These are phyloP conservation scores for Trachops cirrhosus DNA, from an alignment of 2,797 vertebrate genomes.

Conservation along the genomic window DNA sequence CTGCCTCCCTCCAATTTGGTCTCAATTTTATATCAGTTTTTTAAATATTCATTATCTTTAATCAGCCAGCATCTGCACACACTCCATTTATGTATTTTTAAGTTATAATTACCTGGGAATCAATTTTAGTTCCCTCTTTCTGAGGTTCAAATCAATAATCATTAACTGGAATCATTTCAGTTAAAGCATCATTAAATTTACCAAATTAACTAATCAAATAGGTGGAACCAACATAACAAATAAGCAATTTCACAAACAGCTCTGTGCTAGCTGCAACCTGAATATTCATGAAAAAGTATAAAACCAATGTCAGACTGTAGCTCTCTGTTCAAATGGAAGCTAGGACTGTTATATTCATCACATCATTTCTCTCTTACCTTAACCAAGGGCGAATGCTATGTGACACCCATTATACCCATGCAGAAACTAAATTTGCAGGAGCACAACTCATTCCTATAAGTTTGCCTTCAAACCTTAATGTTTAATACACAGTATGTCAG, in stretches of 20 bases:
- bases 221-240: slow-evolving; percentile 69
- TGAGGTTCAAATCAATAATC: slow-evolving; percentile 67
- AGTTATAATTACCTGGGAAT: slow-evolving; percentile 70
- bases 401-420: not conserved
- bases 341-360: not conserved
- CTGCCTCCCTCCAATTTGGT: not conserved
- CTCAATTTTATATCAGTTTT: slow-evolving; percentile 31
- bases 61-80: slow-evolving; percentile 54
- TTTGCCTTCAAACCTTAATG: not conserved
- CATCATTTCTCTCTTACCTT: not conserved
- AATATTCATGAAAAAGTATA: slow-evolving; percentile 37
- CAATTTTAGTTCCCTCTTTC: slow-evolving; percentile 66
- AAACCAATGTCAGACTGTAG: not conserved
- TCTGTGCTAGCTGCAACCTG: not conserved
- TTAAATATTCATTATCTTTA: slow-evolving; percentile 62
- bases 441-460: not conserved
- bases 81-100: slow-evolving; percentile 61
- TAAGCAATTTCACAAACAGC: slow-evolving; percentile 62
- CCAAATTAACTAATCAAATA: slow-evolving; percentile 78
- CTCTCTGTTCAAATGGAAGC: not conserved
- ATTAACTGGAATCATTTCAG: slow-evolving; percentile 78
- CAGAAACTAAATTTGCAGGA: not conserved
- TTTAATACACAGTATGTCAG: not conserved
- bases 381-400: not conserved
- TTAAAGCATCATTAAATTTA: slow-evolving; percentile 76